Evolutionary conservation across 2,888 invertebrate genomes (phyloP).

Genomic region (Tipula helvola): DNA sequence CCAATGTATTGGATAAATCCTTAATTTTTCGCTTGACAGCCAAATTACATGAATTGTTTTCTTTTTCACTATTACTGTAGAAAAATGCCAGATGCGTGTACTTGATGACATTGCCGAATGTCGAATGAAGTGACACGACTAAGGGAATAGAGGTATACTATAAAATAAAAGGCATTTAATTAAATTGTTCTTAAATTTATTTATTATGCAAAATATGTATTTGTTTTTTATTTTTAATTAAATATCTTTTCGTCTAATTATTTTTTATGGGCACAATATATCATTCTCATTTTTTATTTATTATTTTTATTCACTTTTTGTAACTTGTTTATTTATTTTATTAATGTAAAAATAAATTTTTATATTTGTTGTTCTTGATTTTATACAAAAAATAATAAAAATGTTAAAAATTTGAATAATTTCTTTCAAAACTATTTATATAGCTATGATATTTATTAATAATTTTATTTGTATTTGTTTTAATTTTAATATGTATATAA

Average conservation of each 20-base stretch:
- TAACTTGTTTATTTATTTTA: neutral
- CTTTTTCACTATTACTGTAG: too few relatives aligned
- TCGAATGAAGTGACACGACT: too few relatives aligned
- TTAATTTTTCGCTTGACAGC: too few relatives aligned
- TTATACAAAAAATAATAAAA: neutral
- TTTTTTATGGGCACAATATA: neutral
- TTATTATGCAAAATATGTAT: neutral
- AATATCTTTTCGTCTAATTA: neutral
- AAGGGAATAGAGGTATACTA: too few relatives aligned
- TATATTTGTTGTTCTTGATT: neutral
- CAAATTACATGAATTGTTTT: too few relatives aligned
- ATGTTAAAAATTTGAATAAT: neutral
- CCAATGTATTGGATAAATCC: too few relatives aligned
- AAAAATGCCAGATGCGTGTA: too few relatives aligned
- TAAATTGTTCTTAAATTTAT: neutral
- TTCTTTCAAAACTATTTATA: neutral
- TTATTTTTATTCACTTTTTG: neutral
- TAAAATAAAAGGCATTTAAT: neutral
- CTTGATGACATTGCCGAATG: too few relatives aligned
- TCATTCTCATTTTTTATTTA: neutral
- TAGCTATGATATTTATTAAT: neutral
- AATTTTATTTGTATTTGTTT: neutral
- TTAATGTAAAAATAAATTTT: neutral
- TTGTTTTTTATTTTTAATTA: neutral
- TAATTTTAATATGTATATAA: neutral